Conservation (phyloP, 2,113 vertebrate species). For the Zosterops lateralis region DNA sequence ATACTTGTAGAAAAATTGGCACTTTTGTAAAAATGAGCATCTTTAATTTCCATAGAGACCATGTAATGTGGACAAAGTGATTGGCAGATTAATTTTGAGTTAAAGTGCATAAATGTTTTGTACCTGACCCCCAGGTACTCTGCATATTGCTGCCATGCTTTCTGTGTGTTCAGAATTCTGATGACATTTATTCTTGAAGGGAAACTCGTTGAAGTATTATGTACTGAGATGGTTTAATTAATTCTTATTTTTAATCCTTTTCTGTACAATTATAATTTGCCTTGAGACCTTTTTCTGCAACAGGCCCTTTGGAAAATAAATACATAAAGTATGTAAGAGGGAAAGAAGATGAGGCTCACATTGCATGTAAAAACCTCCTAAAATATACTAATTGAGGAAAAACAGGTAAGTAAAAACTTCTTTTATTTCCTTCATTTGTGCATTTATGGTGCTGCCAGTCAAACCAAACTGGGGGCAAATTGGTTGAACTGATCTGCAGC, state of each 20-base stretch:
- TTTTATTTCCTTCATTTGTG: background rate
- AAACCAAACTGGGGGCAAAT: background rate
- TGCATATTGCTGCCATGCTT: background rate
- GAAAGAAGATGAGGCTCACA: background rate
- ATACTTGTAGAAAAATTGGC: background rate
- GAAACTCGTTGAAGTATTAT: slow-evolving; percentile 24
- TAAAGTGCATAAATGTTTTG: background rate
- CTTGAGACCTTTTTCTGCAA: slow-evolving; percentile 17
- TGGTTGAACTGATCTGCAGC: background rate
- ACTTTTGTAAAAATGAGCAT: background rate
- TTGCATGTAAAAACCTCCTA: background rate
- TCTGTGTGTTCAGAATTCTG: background rate
- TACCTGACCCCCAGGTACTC: background rate
- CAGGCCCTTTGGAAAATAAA: slow-evolving; percentile 36
- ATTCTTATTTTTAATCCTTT: slow-evolving; percentile 15
- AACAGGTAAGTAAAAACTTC: slow-evolving; percentile 67
- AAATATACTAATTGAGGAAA: background rate
- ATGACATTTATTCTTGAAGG: background rate
- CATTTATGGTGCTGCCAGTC: background rate
- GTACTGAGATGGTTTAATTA: background rate
- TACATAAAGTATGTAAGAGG: background rate
- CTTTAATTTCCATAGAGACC: background rate
- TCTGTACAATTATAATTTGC: background rate
- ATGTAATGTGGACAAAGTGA: background rate
- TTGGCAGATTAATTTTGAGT: background rate